These are phyloP conservation scores for Platichthys flesus DNA, from an alignment of 2,113 vertebrate species.

Conservation along the genomic window DNA sequence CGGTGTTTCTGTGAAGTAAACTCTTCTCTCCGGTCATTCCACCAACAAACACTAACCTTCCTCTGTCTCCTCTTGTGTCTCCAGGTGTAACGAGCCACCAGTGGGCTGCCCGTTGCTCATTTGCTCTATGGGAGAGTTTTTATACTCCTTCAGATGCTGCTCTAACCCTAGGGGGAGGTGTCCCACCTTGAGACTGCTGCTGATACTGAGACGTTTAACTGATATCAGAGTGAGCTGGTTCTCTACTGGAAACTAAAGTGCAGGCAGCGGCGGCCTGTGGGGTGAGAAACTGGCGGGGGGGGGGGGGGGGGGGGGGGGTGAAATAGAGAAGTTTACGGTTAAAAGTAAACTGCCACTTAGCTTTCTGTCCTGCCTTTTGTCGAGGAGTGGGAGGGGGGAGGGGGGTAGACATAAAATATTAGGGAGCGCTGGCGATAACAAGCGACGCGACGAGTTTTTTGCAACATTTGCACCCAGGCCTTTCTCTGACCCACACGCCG, in stretches of 20 bases:
- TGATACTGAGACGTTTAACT: constrained; percentile 88
- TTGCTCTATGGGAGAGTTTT: constrained; percentile 89
- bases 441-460: constrained; percentile 48
- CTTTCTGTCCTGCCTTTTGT: constrained; percentile 62
- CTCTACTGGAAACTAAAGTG: constrained; percentile 91
- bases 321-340: constrained; percentile 60
- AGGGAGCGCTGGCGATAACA: constrained; percentile 29
- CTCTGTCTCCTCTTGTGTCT: constrained; percentile 10
- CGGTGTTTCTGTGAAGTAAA: not conserved
- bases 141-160: constrained; percentile 95
- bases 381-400: constrained; percentile 3
- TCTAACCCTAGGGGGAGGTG: constrained; percentile 89
- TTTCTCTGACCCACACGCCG: constrained; percentile 79
- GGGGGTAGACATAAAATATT: constrained; percentile 17
- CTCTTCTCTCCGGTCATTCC: not conserved
- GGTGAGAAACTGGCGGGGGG: constrained; percentile 77
- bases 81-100: constrained; percentile 89
- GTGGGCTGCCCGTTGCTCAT: constrained; percentile 83
- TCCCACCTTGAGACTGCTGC: constrained; percentile 93
- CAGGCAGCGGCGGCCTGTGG: constrained; percentile 82
- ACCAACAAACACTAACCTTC: not conserved
- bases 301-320: not conserved
- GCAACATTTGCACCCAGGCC: constrained; percentile 84
- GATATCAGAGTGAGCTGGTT: constrained; percentile 96
- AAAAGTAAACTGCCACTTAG: constrained; percentile 66